Percentiles rank a stretch among this genome's conserved stretches.
Evolutionary conservation across 2,888 invertebrate species (phyloP).

Genomic region (Andrena fulva): DNA sequence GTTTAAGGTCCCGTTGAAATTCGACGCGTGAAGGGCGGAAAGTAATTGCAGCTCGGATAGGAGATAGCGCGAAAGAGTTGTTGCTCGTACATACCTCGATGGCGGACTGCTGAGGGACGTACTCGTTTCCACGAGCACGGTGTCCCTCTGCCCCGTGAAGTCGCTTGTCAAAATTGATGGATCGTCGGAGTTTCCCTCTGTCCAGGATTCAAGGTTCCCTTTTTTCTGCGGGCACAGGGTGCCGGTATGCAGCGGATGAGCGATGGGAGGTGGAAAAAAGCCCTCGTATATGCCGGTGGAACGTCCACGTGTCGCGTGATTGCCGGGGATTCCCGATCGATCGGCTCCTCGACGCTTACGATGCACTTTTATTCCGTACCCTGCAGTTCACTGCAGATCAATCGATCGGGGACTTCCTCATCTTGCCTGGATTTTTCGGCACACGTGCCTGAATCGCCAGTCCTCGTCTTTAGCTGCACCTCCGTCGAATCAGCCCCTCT

Average conservation of each 20-base stretch:
- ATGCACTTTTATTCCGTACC: slow-evolving; percentile 60
- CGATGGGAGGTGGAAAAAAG: slow-evolving; percentile 12
- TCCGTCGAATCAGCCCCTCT: too few species aligned
- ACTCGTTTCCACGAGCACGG: neutral
- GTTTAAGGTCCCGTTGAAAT: too few species aligned
- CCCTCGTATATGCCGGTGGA: neutral
- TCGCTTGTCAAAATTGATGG: slow-evolving; percentile 51
- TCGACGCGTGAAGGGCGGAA: neutral
- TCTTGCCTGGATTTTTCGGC: neutral
- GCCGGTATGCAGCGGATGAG: neutral
- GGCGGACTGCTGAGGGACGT: slow-evolving; percentile 14
- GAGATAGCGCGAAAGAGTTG: neutral
- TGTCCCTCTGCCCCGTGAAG: slow-evolving; percentile 18
- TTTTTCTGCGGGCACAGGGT: neutral
- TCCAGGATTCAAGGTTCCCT: slow-evolving; percentile 33
- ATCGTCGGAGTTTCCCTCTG: slow-evolving; percentile 17
- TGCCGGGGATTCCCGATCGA: slow-evolving; percentile 73
- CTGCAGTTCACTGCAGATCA: slow-evolving; percentile 59
- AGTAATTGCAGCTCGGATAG: neutral
- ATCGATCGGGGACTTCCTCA: slow-evolving; percentile 49
- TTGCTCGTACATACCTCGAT: slow-evolving; percentile 25
- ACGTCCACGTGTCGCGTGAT: slow-evolving; percentile 75
- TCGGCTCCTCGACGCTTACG: slow-evolving; percentile 60
- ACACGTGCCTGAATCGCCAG: neutral
- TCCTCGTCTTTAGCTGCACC: neutral